Evolutionary conservation across 2,888 invertebrate genomes (phyloP).

Genomic region (Rhyacophila evoluta): DNA sequence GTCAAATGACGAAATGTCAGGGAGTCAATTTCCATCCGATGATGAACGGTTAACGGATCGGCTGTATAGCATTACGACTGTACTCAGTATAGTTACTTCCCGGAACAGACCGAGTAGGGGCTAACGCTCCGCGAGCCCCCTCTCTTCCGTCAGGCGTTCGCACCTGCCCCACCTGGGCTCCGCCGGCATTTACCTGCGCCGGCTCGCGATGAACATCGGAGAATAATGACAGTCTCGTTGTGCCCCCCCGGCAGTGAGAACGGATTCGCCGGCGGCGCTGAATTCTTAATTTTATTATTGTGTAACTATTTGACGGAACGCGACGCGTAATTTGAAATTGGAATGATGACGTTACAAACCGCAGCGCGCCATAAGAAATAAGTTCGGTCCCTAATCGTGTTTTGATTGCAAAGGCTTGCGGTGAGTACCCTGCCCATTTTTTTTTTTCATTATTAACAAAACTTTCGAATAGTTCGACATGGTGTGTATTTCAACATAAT

Average conservation of each 20-base stretch:
- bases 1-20: slow-evolving; percentile 14
- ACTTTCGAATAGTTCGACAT: neutral
- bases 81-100: slow-evolving; percentile 55
- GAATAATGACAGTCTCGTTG: slow-evolving; percentile 3
- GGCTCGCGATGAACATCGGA: neutral
- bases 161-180: slow-evolving; percentile 58
- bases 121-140: slow-evolving; percentile 59
- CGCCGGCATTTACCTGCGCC: slow-evolving; percentile 33
- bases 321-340: neutral
- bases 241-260: slow-evolving; percentile 53
- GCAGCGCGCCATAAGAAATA: neutral
- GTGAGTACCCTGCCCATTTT: neutral
- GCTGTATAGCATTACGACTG: neutral
- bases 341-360: slow-evolving; percentile 9
- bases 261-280: neutral
- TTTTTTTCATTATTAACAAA: neutral
- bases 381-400: slow-evolving; percentile 2
- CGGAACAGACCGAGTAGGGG: slow-evolving; percentile 56
- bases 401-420: slow-evolving; percentile 11
- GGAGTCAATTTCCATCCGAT: neutral
- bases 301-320: neutral
- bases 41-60: slow-evolving; percentile 6
- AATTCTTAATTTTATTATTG: slow-evolving; percentile 2
- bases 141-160: slow-evolving; percentile 57
- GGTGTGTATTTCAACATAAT: neutral